Evolutionary conservation across 2,797 vertebrate species (phyloP).

Genomic region (Phoxinus dragarum): DNA sequence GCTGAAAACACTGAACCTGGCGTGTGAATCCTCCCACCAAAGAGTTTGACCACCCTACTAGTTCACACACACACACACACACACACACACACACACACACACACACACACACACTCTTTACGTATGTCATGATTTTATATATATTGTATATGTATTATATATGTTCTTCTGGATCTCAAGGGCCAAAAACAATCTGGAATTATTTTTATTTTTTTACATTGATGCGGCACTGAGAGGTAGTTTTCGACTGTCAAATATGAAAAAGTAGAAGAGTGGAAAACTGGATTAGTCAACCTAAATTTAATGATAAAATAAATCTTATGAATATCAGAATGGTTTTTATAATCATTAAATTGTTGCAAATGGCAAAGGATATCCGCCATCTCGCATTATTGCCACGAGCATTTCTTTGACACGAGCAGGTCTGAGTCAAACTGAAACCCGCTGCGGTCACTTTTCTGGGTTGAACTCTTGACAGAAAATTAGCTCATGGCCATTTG

Average conservation of each 20-base stretch:
- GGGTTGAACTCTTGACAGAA: too few species aligned
- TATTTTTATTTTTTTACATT: background rate
- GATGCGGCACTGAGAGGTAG: too few species aligned
- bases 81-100: background rate
- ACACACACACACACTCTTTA: background rate
- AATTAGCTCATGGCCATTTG: background rate
- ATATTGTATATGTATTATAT: background rate
- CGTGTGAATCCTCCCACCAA: background rate
- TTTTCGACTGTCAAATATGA: background rate
- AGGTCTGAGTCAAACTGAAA: background rate
- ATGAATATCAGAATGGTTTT: too few species aligned
- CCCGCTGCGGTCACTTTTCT: too few species aligned
- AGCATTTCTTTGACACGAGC: background rate
- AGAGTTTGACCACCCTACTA: background rate
- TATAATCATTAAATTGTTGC: too few species aligned
- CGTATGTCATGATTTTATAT: background rate
- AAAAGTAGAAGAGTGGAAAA: background rate
- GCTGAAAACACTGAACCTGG: too few species aligned
- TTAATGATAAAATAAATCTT: too few species aligned
- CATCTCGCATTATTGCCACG: background rate
- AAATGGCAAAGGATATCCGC: too few species aligned
- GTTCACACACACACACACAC: background rate
- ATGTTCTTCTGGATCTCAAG: background rate
- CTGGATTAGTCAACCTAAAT: too few species aligned
- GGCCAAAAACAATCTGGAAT: background rate